Evolutionary conservation across 2,797 vertebrate species (phyloP).

Genomic region (Acanthiza pusilla): DNA sequence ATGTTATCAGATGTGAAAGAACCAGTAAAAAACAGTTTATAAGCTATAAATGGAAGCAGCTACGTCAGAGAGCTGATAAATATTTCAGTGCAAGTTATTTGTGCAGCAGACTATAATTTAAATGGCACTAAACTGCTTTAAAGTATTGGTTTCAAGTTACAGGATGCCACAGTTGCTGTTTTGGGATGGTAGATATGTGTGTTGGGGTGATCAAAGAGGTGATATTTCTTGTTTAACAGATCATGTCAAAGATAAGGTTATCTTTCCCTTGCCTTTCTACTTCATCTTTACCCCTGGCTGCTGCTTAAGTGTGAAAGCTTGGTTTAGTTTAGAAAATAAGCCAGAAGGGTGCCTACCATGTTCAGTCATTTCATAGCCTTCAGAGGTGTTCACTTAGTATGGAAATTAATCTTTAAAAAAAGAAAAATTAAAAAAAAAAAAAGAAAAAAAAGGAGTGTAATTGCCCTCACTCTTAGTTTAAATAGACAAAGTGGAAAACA

Average conservation of each 20-base stretch:
- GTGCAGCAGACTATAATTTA: slow-evolving; percentile 68
- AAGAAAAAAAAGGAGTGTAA: background rate
- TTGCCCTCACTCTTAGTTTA: background rate
- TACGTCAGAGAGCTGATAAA: slow-evolving; percentile 67
- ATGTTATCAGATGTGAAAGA: slow-evolving; percentile 72
- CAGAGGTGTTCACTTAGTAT: background rate
- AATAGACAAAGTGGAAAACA: background rate
- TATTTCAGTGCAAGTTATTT: slow-evolving; percentile 65
- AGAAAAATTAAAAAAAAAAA: background rate
- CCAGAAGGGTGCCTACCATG: background rate
- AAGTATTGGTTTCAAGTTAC: slow-evolving; percentile 72
- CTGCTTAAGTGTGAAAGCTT: background rate
- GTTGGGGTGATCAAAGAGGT: background rate
- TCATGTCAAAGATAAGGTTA: slow-evolving; percentile 15
- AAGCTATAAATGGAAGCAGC: slow-evolving; percentile 72
- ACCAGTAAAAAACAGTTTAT: slow-evolving; percentile 72
- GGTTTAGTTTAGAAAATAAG: background rate
- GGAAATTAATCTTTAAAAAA: background rate
- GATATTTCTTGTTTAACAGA: slow-evolving; percentile 17
- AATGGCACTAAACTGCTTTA: slow-evolving; percentile 18
- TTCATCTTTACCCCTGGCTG: background rate
- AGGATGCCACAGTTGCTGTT: slow-evolving; percentile 59
- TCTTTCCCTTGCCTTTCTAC: background rate
- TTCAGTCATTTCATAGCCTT: background rate
- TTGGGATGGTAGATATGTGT: background rate